phyloP scores from a whole-genome alignment of 2,888 invertebrate genomes.

The Cheilosia urbana region DNA sequence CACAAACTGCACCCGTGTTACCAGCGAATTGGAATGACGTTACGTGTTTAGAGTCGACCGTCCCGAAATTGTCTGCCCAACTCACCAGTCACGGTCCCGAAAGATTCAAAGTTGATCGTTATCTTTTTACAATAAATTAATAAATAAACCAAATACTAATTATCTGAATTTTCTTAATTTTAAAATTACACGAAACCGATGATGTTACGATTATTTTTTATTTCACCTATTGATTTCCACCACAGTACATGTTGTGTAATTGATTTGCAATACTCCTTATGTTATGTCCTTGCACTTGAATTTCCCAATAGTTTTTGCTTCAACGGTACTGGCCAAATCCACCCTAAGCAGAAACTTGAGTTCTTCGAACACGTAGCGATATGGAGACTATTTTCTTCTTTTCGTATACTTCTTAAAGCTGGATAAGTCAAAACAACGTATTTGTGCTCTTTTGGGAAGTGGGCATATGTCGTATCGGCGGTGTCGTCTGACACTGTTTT shows the following conservation, averaged over 20 bases:
- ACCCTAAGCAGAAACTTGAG: neutral
- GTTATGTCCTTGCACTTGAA: constrained; percentile 71
- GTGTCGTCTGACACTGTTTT: constrained; percentile 22
- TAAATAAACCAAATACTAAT: neutral
- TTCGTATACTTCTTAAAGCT: constrained; percentile 13
- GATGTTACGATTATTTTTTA: constrained; percentile 35
- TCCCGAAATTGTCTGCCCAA: neutral
- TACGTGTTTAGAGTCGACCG: constrained; percentile 14
- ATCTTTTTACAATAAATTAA: neutral
- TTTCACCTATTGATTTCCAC: constrained; percentile 17
- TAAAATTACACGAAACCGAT: constrained; percentile 36
- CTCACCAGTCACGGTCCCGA: constrained; percentile 10
- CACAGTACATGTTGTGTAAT: constrained; percentile 54
- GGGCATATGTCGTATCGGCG: neutral
- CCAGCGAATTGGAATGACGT: constrained; percentile 1
- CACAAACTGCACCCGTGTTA: neutral
- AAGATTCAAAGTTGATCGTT: neutral
- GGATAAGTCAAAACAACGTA: constrained; percentile 51
- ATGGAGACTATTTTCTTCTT: neutral
- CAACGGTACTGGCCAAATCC: neutral
- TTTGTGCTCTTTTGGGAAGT: constrained; percentile 22
- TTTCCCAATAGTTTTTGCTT: constrained; percentile 18
- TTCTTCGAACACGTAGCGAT: neutral
- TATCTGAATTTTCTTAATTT: constrained; percentile 15
- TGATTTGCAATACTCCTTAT: constrained; percentile 29